Evolutionary conservation across 2,113 vertebrate species (phyloP).

Genomic region (Diadophis punctatus): DNA sequence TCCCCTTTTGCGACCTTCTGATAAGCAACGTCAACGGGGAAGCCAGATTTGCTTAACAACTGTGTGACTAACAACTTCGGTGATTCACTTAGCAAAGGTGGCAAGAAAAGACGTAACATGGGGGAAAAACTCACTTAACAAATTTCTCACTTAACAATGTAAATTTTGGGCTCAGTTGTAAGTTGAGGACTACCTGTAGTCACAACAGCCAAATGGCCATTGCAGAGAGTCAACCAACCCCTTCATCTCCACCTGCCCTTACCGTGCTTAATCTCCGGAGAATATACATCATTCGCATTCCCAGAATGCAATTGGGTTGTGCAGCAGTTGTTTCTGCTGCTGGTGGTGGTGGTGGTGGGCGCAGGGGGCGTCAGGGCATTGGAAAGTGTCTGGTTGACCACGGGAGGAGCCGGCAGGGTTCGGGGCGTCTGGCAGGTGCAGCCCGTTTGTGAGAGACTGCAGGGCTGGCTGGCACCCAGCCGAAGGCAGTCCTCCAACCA

Average conservation of each 20-base stretch:
- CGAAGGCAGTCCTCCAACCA: slow-evolving; percentile 96
- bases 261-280: slow-evolving; percentile 87
- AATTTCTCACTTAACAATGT: background rate
- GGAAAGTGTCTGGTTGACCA: slow-evolving; percentile 74
- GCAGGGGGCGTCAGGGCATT: slow-evolving; percentile 71
- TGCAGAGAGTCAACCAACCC: background rate
- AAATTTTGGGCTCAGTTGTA: background rate
- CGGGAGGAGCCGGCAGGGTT: slow-evolving; percentile 51
- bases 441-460: slow-evolving; percentile 89
- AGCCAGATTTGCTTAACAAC: background rate
- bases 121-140: background rate
- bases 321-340: slow-evolving; percentile 72
- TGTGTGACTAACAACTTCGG: background rate
- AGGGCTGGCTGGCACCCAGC: slow-evolving; percentile 67
- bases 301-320: slow-evolving; percentile 89
- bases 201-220: background rate
- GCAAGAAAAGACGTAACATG: background rate
- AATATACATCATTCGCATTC: slow-evolving; percentile 81
- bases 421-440: slow-evolving; percentile 82
- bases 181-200: background rate
- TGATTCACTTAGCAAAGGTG: background rate
- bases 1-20: background rate
- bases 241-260: slow-evolving; percentile 53
- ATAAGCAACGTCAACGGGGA: background rate
- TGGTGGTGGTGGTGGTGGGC: slow-evolving; percentile 42